Evolutionary conservation across 2,797 vertebrate genomes (phyloP), one percentile per base, ranked within the genome.

Genomic region (Hoplostethus mediterraneus): DNA sequence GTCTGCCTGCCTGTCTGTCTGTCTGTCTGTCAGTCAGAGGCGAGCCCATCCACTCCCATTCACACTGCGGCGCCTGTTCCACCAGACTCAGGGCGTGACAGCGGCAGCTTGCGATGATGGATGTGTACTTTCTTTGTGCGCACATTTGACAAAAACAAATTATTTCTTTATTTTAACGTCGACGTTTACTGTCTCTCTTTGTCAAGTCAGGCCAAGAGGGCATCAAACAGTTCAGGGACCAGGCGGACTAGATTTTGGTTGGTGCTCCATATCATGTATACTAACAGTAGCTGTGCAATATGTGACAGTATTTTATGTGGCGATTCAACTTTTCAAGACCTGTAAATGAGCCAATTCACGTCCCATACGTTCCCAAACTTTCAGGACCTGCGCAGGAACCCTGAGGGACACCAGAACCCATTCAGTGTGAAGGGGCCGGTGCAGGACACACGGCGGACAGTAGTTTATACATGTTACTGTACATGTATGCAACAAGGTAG

Each of bases 11-110:
- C 2, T 33, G 4, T 33, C 30, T 55, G 53, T 1, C 72, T 61
- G 49, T 11, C 2, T 49, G 64, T 63, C 71, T 66, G 56, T 75
- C 77, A 71, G 70, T 71, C 83, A 55, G 51, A 67, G 51, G 31
- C 49, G 5, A 71, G 48, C 36, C 56, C 17, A 59, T 73, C 44
- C 45, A 54, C 48, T 61, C 30, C n/a, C 14, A 30, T 70, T 58
- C 57, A 36, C 36, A 58, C 42, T 36, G 51, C 54, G 58, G 25
- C 48, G 57, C 58, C 71, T 30, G 3, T 28, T 74, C 21, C 69
- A 31, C 62, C 12, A 10, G 10, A 42, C 13, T 49, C 31, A 70
- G 16, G 38, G 28, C 0, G 28, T 25, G 47, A 63, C 56, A 65
- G 68, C 47, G 67, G 42, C 38, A 63, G 63, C 11, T 28, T 36